Evolutionary conservation across 2,888 invertebrate genomes (phyloP).

Genomic region (Taphrorychus bicolor): DNA sequence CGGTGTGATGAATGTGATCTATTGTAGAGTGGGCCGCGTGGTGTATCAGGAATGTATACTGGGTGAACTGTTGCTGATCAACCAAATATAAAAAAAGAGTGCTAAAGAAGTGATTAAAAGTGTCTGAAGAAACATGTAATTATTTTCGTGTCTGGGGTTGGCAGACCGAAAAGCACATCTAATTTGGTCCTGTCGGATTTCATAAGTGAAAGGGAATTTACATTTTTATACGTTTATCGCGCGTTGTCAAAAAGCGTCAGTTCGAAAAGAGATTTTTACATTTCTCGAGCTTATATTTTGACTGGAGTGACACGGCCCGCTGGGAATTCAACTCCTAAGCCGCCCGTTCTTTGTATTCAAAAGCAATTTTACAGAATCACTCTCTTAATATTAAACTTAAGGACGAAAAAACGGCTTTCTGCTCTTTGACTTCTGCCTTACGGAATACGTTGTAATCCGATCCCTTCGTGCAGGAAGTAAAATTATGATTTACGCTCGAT

Average conservation of each 20-base stretch:
- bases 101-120: neutral
- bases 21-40: neutral
- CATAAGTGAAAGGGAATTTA: slow-evolving; percentile 36
- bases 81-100: neutral
- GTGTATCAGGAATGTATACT: slow-evolving; percentile 1
- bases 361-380: neutral
- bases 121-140: slow-evolving; percentile 19
- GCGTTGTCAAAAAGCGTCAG: slow-evolving; percentile 48
- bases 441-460: neutral
- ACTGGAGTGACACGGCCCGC: slow-evolving; percentile 40
- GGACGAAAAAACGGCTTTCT: neutral
- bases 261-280: slow-evolving; percentile 47
- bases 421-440: neutral
- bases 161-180: slow-evolving; percentile 30
- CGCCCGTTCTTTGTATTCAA: neutral
- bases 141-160: slow-evolving; percentile 24
- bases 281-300: slow-evolving; percentile 46
- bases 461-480: slow-evolving; percentile 22
- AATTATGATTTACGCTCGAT: slow-evolving; percentile 37
- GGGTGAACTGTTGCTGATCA: neutral
- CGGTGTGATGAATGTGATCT: slow-evolving; percentile 3
- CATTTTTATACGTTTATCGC: slow-evolving; percentile 39
- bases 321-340: slow-evolving; percentile 9
- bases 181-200: slow-evolving; percentile 37
- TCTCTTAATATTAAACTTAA: neutral